Evolutionary conservation across 2,888 invertebrate genomes (phyloP), one percentile per base, ranked within the genome.

Genomic region (Sarcophaga variegata): DNA sequence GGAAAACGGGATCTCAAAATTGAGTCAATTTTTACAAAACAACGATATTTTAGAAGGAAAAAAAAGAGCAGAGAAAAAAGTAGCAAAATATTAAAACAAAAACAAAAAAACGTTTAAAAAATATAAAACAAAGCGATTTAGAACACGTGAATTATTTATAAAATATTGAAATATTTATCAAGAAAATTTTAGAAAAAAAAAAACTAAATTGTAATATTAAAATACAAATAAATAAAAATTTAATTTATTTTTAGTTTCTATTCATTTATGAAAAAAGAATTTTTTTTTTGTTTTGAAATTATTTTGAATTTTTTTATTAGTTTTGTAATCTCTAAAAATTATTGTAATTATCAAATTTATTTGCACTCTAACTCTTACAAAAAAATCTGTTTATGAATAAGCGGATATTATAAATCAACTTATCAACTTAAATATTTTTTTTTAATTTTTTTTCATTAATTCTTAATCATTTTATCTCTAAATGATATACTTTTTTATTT

Each of bases 1-100:
- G 25, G 45, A 88, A 88, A 89, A 90, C 91, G 90, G 90, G 88
- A 88, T 88, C 82, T 87, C 83, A 70, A 87, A 88, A 89, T 86
- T 89, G 89, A 88, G 88, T 88, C 89, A 80, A 88, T 87, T 54
- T 79, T 81, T 88, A 62, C 10, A 62, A 62, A 62, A 25, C 47
- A 80, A 76, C 84, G 83, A 86, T 81, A 87, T 88, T 88, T 80
- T 45, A 74, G 14, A 75, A 74, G 70, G 54, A 81, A 66, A 83
- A n/a, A 76, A 71, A 17, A 69, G 20, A 79, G 63, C 54, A 72
- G 54, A 79, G 17, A 45, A 75, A 74, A 74, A 37, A 12, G 45
- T 45, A 20, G 59, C 71, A 54, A 63, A 47, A 49, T 11, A 59
- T 76, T 76, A 20, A 71, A 76, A 60, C 37, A 75, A 2, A 22